phyloP scores from a whole-genome alignment of 1,140 invertebrate species.

The Drosophila bipectinata region DNA sequence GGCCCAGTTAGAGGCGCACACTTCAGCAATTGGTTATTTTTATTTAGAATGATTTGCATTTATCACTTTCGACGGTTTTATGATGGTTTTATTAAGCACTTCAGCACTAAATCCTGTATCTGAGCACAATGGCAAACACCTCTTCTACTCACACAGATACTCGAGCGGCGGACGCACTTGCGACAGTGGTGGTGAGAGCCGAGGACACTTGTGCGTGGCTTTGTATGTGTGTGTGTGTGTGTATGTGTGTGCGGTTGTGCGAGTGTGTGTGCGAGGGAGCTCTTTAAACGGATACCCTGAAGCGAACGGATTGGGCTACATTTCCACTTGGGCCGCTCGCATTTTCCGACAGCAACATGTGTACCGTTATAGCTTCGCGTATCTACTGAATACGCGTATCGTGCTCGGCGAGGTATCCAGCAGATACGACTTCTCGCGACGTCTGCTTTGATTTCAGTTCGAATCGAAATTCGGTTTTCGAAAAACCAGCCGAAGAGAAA shows the following conservation, averaged over 20 bases:
- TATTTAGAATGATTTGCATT: slow-evolving; percentile 43
- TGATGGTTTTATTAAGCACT: slow-evolving; percentile 47
- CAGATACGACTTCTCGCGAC: slow-evolving; percentile 19
- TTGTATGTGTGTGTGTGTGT: slow-evolving; percentile 11
- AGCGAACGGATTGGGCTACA: slow-evolving; percentile 76
- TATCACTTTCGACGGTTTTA: slow-evolving; percentile 36
- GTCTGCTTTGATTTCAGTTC: slow-evolving; percentile 62
- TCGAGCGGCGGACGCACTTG: slow-evolving; percentile 23
- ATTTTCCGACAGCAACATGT: slow-evolving; percentile 74
- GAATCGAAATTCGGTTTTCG: slow-evolving; percentile 47
- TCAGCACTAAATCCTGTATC: slow-evolving; percentile 48
- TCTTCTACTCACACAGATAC: slow-evolving; percentile 44
- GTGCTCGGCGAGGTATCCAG: slow-evolving; percentile 32
- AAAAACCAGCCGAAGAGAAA: slow-evolving; percentile 24
- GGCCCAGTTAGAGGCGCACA: slow-evolving; percentile 10
- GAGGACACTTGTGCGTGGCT: slow-evolving; percentile 31
- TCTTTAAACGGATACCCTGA: slow-evolving; percentile 70
- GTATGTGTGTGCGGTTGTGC: slow-evolving; percentile 4
- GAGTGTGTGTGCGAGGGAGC: slow-evolving; percentile 40
- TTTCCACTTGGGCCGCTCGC: slow-evolving; percentile 61
- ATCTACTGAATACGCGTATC: slow-evolving; percentile 63
- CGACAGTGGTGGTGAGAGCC: slow-evolving; percentile 33
- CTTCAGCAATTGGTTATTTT: slow-evolving; percentile 28
- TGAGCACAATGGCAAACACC: slow-evolving; percentile 46
- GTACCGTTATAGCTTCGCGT: slow-evolving; percentile 79